Base-by-base conservation (phyloP, 2,888 invertebrate species). In the Drosophila tripunctata region DNA sequence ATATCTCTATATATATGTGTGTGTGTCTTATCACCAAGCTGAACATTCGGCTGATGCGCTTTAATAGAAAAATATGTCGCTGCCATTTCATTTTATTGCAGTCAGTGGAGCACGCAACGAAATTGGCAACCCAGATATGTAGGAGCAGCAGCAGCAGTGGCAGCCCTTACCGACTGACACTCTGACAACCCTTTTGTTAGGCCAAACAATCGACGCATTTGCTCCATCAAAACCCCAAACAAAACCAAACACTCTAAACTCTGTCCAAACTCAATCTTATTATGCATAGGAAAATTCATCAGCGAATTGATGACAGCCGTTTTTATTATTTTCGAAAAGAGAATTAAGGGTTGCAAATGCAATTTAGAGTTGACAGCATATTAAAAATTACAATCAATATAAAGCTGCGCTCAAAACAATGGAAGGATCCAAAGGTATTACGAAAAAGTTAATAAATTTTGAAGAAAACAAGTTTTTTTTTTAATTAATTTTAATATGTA, bases 11-110 rank as follows among this genome's bases (percentile, higher is more conserved):
- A 10, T 30, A n/a, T 44, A 17, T 30, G 17, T 38, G 19, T 10
- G 7, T 51, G 51, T 30, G 51, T 54, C 72, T 67, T 77, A 68
- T 77, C 77, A 61, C 72, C 61, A 35, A 56, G 64, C 12, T 63
- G 61, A 73, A 50, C 67, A 62, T 66, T 65, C 60, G 62, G 33
- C 55, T 63, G 78, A 78, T 78, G 71, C 76, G 63, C 66, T 78
- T 72, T 78, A 83, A 86, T 86, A 86, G 75, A 78, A 87, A 86
- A 78, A 63, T 69, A 69, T 67, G 78, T 74, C 62, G 55, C 71
- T 67, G 65, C 60, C 77, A 63, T 69, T 73, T 47, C 54, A 30
- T 73, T 80, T 80, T 80, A 81, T 81, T 84, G 79, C 72, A 72
- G 47, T 30, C 58, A 15, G 12, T 44, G 72, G 22, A 19, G 47